These are phyloP conservation scores for Girardinichthys multiradiatus DNA, from an alignment of 2,113 vertebrate species.

Conservation along the genomic window DNA sequence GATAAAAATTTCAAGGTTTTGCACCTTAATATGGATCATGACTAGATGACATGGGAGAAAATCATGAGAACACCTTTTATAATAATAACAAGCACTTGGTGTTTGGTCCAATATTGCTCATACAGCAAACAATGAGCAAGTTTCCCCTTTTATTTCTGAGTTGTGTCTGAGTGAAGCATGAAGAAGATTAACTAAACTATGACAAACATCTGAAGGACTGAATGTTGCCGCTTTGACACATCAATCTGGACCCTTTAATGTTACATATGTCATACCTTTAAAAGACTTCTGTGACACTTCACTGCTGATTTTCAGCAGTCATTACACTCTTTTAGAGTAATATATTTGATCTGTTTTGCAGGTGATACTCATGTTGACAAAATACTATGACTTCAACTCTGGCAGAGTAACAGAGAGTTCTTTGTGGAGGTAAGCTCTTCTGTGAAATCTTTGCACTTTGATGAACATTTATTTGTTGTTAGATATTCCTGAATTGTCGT, in stretches of 20 bases:
- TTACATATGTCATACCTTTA: neutral
- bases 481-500: neutral
- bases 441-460: neutral
- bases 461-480: neutral
- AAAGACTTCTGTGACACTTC: slow-evolving; percentile 16
- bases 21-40: neutral
- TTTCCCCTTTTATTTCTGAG: neutral
- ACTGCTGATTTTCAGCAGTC: slow-evolving; percentile 14
- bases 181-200: neutral
- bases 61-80: too few species aligned
- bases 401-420: slow-evolving; percentile 96
- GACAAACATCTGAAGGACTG: neutral
- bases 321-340: slow-evolving; percentile 14
- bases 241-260: neutral
- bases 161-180: neutral
- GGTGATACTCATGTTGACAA: slow-evolving; percentile 98
- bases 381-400: slow-evolving; percentile 94
- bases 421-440: slow-evolving; percentile 89
- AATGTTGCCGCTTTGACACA: neutral
- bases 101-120: neutral
- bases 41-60: neutral
- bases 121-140: neutral
- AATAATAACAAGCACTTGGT: too few species aligned
- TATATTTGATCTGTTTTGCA: slow-evolving; percentile 77
- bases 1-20: neutral